Base-by-base conservation (phyloP, 2,797 vertebrate genomes). In the Nannoperca australis region DNA sequence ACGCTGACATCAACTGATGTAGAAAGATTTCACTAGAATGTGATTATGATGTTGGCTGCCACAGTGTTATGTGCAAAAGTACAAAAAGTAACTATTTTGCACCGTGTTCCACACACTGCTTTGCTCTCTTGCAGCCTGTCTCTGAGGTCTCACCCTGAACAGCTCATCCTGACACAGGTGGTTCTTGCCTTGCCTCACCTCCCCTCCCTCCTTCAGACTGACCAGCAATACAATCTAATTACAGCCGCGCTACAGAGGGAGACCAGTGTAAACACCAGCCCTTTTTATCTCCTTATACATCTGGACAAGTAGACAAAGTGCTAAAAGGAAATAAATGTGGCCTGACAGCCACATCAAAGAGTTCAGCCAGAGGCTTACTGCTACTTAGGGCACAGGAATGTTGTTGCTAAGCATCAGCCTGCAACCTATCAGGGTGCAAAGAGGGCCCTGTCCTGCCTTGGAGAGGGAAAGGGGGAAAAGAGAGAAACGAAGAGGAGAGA, bases 271-370 rank as follows among this genome's bases (percentile, higher is more conserved):
- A 99, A 99, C 97, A 98, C 96, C 96, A 96, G 92, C 94, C 96
- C 95, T 96, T 98, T 98, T 98, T 99, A 99, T 99, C 98, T 98
- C 94, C 96, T 96, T 97, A 97, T 99, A 98, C 97, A 99, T 99
- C 98, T 99, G 98, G 97, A 99, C 97, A 98, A 97, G 97, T 95
- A 98, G 98, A 99, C 98, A 99, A 99, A 98, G 98, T 99, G 98
- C 97, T 99, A 99, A 99, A 98, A 99, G 97, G 97, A 99, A 98
- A 98, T 98, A 99, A 99, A 99, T 99, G 97, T 97, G 97, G 96
- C 97, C 96, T 99, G 97, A 97, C 97, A 97, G 97, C 97, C 97
- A 99, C 97, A 97, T 99, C 97, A 98, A 99, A 98, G 97, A 96
- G 97, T 98, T 98, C 97, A 97, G 96, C 95, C 93, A 96, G 97